Evolutionary conservation across 2,888 invertebrate species (phyloP), one percentile per base, ranked within the genome.

Genomic region (Phasia obesa): DNA sequence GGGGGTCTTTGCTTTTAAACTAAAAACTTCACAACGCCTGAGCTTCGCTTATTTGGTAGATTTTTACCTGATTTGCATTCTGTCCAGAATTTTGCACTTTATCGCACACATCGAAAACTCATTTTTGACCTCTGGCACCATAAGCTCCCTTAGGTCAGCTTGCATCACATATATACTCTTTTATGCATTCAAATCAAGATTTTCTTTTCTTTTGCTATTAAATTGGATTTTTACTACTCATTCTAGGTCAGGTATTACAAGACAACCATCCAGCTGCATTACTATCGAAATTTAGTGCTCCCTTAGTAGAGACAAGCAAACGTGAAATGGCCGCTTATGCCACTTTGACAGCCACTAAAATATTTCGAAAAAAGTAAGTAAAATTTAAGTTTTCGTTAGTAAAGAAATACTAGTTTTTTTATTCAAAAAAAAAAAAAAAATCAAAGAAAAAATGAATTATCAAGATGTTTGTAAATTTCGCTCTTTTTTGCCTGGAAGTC

Each of bases 341-440:
- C 42, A 88, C 90, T n/a, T 86, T 92, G 42, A 86, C 88, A 35
- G 90, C 92, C 19, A 87, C 91, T 44, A 92, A 91, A 86, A 89
- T 89, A 49, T 91, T 92, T 85, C 89, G 89, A 53, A 89, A 91
- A 86, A 91, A 89, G 92, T 92, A 88, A 91, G 89, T 89, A 67
- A 13, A 69, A 9, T 42, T 67, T 27, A 25, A 64, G 6, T 21
- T 75, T 27, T 27, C 6, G 17, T 13, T 42, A 44, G 47, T 57
- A 15, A 55, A 55, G 27, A 62, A 77, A 64, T 55, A 57, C 77
- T 47, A 42, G 59, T 69, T 57, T 49, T 57, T 44, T 42, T 9
- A 11, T 42, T 17, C 17, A 35, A 21, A n/a, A 7, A n/a, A n/a
- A n/a, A n/a, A n/a, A n/a, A n/a, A n/a, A 35, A 35, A 27, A n/a